Evolutionary conservation across 2,888 invertebrate genomes (phyloP), one percentile per base, ranked within the genome.

Genomic region (Xanthia togata): DNA sequence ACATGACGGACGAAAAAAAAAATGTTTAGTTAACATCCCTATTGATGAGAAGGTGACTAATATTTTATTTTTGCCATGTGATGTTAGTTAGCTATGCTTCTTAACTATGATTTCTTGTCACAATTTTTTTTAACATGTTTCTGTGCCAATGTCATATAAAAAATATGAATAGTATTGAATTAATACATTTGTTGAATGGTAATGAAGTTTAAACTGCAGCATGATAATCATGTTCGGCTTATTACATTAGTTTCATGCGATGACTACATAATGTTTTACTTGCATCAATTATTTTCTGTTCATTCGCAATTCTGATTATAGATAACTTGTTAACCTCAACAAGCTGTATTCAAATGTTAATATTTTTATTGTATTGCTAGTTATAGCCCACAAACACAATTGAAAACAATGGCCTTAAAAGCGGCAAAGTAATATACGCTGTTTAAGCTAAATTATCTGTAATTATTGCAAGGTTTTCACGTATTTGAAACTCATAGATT

Each of bases 81-180:
- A 71, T 81, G 60, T 76, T 76, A 78, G 60, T 76, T 76, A 78
- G 62, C 70, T 83, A 68, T 74, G 41, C 71, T 71, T 70, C 26
- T 47, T 69, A 12, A 53, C 62, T 67, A 78, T 72, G 67, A 60
- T 73, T 71, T 78, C 64, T 81, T 79, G 88, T 88, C 88, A 86
- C 86, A 86, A 86, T 76, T 23, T 71, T 79, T 78, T 23, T 59
- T 70, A 55, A 44, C 31, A 50, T 23, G 2, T 44, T 76, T 41
- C 31, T 68, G 38, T 44, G 57, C 53, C 53, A 60, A 59, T 64
- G 41, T n/a, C 62, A 50, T 59, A 70, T 65, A 70, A 26, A 77
- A 71, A 83, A 68, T 68, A 79, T 79, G 79, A 14, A 35, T 67
- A 82, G 14, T 63, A 83, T 80, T 72, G 59, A 47, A 68, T 64